A percentile compares a stretch with the other conserved stretches of the same genome.
These are phyloP conservation scores for Crypturellus tataupa DNA, from an alignment of 2,797 vertebrate species.

Conservation along the genomic window DNA sequence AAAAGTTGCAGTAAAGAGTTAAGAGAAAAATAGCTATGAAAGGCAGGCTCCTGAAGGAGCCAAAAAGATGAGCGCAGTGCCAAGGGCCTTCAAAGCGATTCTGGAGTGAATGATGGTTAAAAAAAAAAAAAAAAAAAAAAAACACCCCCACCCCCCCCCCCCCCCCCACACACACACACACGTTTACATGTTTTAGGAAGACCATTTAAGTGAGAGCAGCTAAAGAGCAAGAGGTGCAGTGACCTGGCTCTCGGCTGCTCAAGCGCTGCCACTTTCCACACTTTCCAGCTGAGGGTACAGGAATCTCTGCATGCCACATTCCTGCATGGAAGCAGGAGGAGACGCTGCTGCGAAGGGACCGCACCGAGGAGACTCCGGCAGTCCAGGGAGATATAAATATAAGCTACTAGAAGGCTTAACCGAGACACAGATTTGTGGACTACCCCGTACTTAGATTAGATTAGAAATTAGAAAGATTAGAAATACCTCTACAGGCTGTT, in stretches of 20 bases:
- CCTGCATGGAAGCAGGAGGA: not conserved
- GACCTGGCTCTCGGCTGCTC: not conserved
- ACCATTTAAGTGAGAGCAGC: not conserved
- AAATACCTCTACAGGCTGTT: not conserved
- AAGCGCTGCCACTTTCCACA: not conserved
- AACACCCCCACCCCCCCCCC: too few relatives aligned
- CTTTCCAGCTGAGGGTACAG: not conserved
- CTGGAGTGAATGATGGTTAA: not conserved
- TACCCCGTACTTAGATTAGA: not conserved
- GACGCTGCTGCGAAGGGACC: not conserved
- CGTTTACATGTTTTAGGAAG: not conserved
- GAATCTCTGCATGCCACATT: not conserved
- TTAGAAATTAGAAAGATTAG: not conserved
- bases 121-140: not conserved
- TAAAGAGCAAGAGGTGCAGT: not conserved
- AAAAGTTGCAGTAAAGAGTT: not conserved
- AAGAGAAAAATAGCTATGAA: not conserved
- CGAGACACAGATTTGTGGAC: not conserved
- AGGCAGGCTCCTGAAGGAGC: not conserved
- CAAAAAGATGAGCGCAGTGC: not conserved
- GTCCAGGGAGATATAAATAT: not conserved
- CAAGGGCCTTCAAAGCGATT: not conserved
- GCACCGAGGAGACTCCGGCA: not conserved
- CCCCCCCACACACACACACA: not conserved
- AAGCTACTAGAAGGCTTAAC: not conserved